Base-by-base conservation (phyloP, 2,888 invertebrate genomes). In the Camptogramma bilineatum region DNA sequence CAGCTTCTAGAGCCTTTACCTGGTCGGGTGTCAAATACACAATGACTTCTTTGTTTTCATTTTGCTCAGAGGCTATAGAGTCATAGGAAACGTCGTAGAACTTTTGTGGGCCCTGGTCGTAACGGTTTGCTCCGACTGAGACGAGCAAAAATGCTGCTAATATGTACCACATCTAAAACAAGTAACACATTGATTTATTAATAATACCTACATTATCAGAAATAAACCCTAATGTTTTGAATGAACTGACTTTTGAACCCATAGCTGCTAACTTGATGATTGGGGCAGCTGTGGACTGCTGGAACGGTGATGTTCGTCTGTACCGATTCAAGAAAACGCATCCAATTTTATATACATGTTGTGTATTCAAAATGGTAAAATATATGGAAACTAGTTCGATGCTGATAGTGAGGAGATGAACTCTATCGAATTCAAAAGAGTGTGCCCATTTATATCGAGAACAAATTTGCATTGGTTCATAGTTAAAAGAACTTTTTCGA, bases 11-110 rank as follows among this genome's bases (percentile, higher is more conserved):
- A 24, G 80, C 78, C 57, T 75, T 79, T 46, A 88, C 88, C 75
- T 91, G 89, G 16, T 79, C 82, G 2, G 87, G 86, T 55, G 91
- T 91, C 31, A 91, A 73, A 62, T 87, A 90, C 19, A 91, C 70
- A 24, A 90, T 79, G 34, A 87, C 78, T 73, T 91, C 90, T 73
- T 83, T 87, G 47, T 77, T 81, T 61, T 79, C 80, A 62, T 77
- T 71, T 47, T 71, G 68, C 19, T 66, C 66, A 54, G 75, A 53
- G 62, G 62, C 42, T 34, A 68, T 56, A 31, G 73, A 54, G 16
- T 72, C 63, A 24, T 71, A 47, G 16, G 77, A 74, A 9, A 72
- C 44, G 17, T 77, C 75, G 39, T 73, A 74, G 53, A 83, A 84
- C 7, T 73, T 78, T 69, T 86, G 84, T 39, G 82, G 82, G 16